Conservation (phyloP, 2,888 invertebrate species). For the Philhelius pedissequus region DNA sequence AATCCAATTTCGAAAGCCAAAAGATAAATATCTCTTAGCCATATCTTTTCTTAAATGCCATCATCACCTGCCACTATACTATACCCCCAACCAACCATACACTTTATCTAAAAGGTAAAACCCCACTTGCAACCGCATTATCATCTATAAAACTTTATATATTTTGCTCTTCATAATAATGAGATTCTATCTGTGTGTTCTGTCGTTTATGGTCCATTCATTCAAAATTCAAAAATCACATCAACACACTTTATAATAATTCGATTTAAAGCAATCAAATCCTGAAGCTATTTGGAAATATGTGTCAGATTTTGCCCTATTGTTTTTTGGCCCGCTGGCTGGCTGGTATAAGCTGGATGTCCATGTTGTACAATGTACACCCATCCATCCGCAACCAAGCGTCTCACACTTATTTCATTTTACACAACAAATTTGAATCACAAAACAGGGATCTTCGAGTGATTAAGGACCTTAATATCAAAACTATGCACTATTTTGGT, state of each 20-base stretch:
- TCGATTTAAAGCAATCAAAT: constrained; percentile 63
- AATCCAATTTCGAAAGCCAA: not conserved
- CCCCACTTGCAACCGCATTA: not conserved
- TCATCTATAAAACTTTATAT: constrained; percentile 43
- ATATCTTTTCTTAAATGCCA: not conserved
- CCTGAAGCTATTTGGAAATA: constrained; percentile 32
- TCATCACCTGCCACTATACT: not conserved
- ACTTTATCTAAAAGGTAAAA: constrained; percentile 19
- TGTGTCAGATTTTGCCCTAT: constrained; percentile 41
- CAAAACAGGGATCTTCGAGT: constrained; percentile 32
- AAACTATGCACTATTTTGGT: constrained; percentile 52
- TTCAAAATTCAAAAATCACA: constrained; percentile 35
- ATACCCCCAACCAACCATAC: too few relatives aligned
- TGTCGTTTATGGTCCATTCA: constrained; percentile 29
- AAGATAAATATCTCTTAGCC: not conserved
- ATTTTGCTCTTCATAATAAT: constrained; percentile 11
- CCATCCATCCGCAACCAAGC: not conserved
- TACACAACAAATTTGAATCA: constrained; percentile 30
- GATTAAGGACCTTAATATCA: constrained; percentile 64
- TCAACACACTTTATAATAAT: constrained; percentile 54
- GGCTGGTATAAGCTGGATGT: too few relatives aligned
- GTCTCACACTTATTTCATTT: not conserved
- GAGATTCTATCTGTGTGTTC: not conserved
- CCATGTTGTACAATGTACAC: not conserved
- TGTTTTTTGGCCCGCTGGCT: not conserved